phyloP scores from a whole-genome alignment of 2,113 vertebrate species.

The Cervus canadensis region DNA sequence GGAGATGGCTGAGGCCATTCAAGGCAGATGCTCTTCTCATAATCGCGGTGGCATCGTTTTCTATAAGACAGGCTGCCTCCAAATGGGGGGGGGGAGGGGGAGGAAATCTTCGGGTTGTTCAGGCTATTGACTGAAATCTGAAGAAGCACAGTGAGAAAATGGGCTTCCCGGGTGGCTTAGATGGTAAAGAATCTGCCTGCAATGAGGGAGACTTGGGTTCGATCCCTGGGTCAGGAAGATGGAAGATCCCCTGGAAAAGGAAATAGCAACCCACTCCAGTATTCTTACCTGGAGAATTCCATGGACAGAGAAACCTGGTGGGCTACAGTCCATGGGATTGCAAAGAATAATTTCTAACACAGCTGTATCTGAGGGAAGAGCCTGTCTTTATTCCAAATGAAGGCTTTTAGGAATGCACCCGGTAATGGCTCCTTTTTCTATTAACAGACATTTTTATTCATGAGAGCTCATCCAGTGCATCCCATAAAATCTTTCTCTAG shows the following conservation, averaged over 20 bases:
- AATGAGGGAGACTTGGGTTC: background rate
- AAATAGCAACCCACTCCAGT: background rate
- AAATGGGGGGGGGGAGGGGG: background rate
- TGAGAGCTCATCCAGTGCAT: background rate
- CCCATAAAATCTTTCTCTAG: constrained; percentile 4
- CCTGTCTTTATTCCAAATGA: background rate
- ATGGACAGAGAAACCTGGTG: background rate
- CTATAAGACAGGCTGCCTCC: background rate
- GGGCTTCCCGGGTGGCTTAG: background rate
- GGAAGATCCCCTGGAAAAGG: background rate
- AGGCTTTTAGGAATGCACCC: background rate
- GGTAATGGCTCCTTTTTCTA: background rate
- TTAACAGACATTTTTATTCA: background rate
- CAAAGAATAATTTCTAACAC: background rate
- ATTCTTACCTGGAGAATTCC: background rate
- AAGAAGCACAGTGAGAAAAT: background rate
- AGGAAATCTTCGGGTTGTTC: background rate
- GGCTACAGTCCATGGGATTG: background rate
- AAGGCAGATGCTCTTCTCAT: background rate
- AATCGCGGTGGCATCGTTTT: background rate
- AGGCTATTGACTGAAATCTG: background rate
- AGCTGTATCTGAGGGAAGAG: background rate
- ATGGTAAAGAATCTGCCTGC: background rate
- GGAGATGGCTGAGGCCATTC: background rate
- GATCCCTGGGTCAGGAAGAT: background rate